phyloP scores from a whole-genome alignment of 2,797 vertebrate genomes.

The Propithecus deckenii region DNA sequence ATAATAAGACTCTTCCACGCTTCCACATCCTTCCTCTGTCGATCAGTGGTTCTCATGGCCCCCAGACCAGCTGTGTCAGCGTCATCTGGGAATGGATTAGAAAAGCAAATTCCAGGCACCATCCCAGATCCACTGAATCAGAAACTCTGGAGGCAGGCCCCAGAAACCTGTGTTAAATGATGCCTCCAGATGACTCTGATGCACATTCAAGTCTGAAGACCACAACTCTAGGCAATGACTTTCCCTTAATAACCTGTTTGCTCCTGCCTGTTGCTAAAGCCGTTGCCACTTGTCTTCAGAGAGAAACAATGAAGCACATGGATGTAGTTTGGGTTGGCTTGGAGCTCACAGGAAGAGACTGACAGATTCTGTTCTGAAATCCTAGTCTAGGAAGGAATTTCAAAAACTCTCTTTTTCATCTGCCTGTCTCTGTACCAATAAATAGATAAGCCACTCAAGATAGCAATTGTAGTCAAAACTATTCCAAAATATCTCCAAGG shows the following conservation, averaged over 20 bases:
- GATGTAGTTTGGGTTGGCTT: not conserved
- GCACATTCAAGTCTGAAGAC: not conserved
- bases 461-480: not conserved
- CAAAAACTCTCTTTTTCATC: not conserved
- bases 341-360: not conserved
- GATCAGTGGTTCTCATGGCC: not conserved
- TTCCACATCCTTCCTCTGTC: not conserved
- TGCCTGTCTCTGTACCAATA: not conserved
- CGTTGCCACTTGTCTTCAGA: not conserved
- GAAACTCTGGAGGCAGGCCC: not conserved
- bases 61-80: not conserved
- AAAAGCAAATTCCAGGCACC: not conserved
- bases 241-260: not conserved
- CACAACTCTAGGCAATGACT: not conserved
- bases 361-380: not conserved
- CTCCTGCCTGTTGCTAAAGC: not conserved
- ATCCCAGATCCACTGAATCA: not conserved
- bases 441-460: not conserved
- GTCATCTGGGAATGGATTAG: not conserved
- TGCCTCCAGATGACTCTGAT: not conserved
- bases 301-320: not conserved
- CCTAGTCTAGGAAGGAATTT: not conserved
- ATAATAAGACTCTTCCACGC: not conserved
- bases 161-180: not conserved
- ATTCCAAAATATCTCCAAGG: not conserved